phyloP scores from a whole-genome alignment of 2,113 vertebrate genomes.

The Plecotus auritus region DNA sequence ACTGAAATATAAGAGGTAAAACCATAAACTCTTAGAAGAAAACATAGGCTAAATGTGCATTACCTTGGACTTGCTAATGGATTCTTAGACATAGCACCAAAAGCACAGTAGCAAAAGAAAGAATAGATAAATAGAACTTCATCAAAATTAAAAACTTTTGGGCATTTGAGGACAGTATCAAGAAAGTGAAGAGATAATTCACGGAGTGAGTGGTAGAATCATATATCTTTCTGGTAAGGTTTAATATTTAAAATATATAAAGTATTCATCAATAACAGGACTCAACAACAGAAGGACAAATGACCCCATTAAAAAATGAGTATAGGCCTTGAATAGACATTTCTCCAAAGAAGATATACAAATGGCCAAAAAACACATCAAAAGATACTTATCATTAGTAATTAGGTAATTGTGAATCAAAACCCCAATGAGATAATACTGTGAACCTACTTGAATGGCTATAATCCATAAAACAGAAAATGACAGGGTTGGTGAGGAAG shows the following conservation, averaged over 20 bases:
- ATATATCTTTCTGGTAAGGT: background rate
- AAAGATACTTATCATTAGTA: background rate
- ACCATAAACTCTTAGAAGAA: background rate
- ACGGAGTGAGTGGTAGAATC: background rate
- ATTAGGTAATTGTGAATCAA: background rate
- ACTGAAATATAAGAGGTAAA: background rate
- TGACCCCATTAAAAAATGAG: background rate
- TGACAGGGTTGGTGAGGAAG: background rate
- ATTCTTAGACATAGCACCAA: background rate
- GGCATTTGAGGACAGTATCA: background rate
- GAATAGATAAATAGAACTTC: background rate
- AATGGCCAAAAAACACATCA: background rate
- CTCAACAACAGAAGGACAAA: background rate
- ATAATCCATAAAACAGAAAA: background rate
- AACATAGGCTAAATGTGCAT: background rate
- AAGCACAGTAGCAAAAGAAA: background rate
- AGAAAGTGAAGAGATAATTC: background rate
- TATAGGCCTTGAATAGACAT: background rate
- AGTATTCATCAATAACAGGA: background rate
- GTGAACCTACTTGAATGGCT: background rate
- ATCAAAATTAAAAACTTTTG: background rate
- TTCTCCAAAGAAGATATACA: background rate
- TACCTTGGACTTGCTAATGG: background rate
- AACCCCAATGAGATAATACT: background rate
- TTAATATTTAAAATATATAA: background rate